A percentile compares a stretch with the other conserved stretches of the same genome.
phyloP scores from a whole-genome alignment of 2,113 vertebrate genomes.

The Parus major region DNA sequence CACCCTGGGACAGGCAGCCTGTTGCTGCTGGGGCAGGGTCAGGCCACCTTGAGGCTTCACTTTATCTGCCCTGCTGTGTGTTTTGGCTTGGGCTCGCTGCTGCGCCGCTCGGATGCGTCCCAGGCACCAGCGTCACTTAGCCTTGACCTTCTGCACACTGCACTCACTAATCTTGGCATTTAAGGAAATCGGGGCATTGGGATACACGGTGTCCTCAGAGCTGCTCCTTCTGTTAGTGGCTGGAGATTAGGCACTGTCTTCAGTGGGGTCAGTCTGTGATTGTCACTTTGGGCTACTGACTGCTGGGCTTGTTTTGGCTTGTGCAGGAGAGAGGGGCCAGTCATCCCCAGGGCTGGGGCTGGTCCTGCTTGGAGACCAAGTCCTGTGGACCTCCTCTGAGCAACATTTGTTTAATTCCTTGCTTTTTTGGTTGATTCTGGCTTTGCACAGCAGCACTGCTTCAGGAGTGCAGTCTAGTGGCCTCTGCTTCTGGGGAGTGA shows the following conservation, averaged over 20 bases:
- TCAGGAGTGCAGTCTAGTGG: neutral
- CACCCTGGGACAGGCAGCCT: neutral
- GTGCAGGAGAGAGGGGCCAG: no score
- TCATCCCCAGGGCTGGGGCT: neutral
- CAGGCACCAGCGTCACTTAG: conserved; percentile 20
- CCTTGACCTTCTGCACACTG: neutral
- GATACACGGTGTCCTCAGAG: neutral
- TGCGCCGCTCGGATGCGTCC: neutral
- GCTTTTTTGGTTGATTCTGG: neutral
- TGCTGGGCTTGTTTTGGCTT: neutral
- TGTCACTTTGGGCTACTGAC: neutral
- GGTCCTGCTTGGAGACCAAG: neutral
- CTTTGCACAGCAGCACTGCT: neutral
- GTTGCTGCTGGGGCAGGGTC: neutral
- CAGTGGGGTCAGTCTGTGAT: neutral
- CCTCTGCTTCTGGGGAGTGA: neutral
- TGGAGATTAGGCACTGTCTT: neutral
- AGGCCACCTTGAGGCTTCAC: neutral
- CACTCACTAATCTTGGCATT: neutral
- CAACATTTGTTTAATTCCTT: neutral
- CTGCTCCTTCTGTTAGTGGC: neutral
- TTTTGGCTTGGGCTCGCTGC: neutral
- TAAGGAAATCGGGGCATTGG: neutral
- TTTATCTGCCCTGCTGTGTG: conserved; percentile 5
- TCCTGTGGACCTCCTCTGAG: neutral